These are phyloP conservation scores for Heliothis virescens DNA, from an alignment of 1,140 invertebrate genomes.

Conservation along the genomic window DNA sequence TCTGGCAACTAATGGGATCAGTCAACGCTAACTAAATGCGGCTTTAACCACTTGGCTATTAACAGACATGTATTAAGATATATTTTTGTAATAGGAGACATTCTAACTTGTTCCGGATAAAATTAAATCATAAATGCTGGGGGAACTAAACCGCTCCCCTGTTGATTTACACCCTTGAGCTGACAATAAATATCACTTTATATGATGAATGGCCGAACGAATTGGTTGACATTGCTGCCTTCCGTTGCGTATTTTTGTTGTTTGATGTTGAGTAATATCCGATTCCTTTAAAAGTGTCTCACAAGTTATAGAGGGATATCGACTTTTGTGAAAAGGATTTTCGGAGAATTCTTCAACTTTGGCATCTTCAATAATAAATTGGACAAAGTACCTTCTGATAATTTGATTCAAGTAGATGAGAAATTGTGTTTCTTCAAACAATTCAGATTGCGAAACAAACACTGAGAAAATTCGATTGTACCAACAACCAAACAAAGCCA, in stretches of 20 bases:
- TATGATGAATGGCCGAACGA: slow-evolving; percentile 57
- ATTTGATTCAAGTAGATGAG: too few species aligned
- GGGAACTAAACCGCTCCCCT: slow-evolving; percentile 18
- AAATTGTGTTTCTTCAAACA: too few species aligned
- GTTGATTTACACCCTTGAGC: slow-evolving; percentile 29
- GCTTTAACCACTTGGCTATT: background rate
- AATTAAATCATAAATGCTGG: slow-evolving; percentile 19
- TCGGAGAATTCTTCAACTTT: background rate
- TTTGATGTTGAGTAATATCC: slow-evolving; percentile 30
- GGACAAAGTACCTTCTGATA: too few species aligned
- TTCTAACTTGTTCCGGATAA: slow-evolving; percentile 25
- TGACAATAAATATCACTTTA: slow-evolving; percentile 62
- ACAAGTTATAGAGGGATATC: background rate
- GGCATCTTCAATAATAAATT: too few species aligned
- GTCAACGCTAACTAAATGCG: background rate
- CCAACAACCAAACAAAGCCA: too few species aligned
- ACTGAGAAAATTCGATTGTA: too few species aligned
- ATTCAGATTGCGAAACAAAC: background rate
- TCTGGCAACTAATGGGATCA: background rate
- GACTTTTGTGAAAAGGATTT: background rate
- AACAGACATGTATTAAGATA: background rate
- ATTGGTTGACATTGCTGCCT: slow-evolving; percentile 56
- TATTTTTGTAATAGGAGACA: slow-evolving; percentile 8
- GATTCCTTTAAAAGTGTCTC: slow-evolving; percentile 29
- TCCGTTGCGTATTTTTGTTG: slow-evolving; percentile 49